Evolutionary conservation across 2,113 vertebrate genomes (phyloP), one percentile per base, ranked within the genome.

Genomic region (Trogon melanurus): DNA sequence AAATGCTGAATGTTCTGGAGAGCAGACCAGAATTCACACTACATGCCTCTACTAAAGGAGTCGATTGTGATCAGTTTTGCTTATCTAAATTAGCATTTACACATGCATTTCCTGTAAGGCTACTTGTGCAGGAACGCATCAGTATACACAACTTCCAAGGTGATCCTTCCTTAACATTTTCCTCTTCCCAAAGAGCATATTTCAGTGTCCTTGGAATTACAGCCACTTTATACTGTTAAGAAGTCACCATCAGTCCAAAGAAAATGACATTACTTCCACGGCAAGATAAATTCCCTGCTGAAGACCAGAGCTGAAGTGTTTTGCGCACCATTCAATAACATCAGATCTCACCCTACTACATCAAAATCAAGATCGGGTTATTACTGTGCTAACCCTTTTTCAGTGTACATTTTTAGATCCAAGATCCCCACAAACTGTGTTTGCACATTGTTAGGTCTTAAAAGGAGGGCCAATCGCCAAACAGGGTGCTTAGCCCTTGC

Each of bases 111-210:
- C 41, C 51, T 34, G 1, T n/a, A 47, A 70, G 10, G 18, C 26
- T 62, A 5, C 16, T 50, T 11, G 0, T 50, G n/a, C 27, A 72
- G 44, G 5, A 21, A 4, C 9, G 50, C 3, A 0, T 45, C 58
- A 72, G 4, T 12, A 20, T 17, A 51, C 6, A 44, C 23, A 61
- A 19, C 30, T 51, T 64, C 58, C 51, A 22, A 51, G 13, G 32
- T 17, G 17, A 62, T n/a, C 13, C 11, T 64, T n/a, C 16, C 34
- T 25, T 18, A 29, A 57, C 6, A 44, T 53, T 16, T 44, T 53
- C 20, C 26, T 71, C 29, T 50, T 82, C 21, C 51, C 64, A 53
- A 70, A n/a, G 18, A 23, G 11, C 34, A 45, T 32, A 57, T 34
- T 34, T 51, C 19, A 10, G 14, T 10, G 25, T 20, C 41, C 38